Evolutionary conservation across 1,140 invertebrate genomes (phyloP), one percentile per base, ranked within the genome.

Genomic region (Drosophila triauraria): DNA sequence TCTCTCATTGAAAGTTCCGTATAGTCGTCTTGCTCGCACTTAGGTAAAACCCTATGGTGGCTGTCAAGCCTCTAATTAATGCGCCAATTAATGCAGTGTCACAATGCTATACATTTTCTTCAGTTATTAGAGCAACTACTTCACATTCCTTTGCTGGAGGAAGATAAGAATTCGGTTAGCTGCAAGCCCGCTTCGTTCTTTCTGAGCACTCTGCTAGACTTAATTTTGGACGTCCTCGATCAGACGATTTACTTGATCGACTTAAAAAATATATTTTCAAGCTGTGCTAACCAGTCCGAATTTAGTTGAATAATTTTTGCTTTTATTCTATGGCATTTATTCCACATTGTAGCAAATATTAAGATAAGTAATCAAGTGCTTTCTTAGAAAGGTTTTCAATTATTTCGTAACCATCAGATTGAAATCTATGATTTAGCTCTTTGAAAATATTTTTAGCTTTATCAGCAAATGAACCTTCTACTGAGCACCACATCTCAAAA

Each of bases 41-140:
- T n/a, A n/a, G n/a, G n/a, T n/a, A n/a, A n/a, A n/a, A n/a, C n/a
- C n/a, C n/a, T n/a, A n/a, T n/a, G n/a, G n/a, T n/a, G n/a, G n/a
- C n/a, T n/a, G n/a, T n/a, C n/a, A n/a, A n/a, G n/a, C n/a, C n/a
- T n/a, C n/a, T n/a, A n/a, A n/a, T n/a, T n/a, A n/a, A n/a, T n/a
- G n/a, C n/a, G n/a, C n/a, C n/a, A n/a, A n/a, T n/a, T n/a, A n/a
- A n/a, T n/a, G n/a, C n/a, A n/a, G n/a, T n/a, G n/a, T n/a, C n/a
- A n/a, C n/a, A n/a, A n/a, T n/a, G n/a, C n/a, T n/a, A n/a, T n/a
- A n/a, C n/a, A 32, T 38, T 48, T 8, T 25, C 40, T 43, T 64
- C 27, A 43, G 61, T 54, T 46, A 64, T 54, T 30, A 56, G 35
- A 44, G 50, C 40, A 25, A 54, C 13, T 12, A 9, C 61, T 64